A percentile compares a stretch with the other conserved stretches of the same genome.
Conservation (phyloP, 2,113 vertebrate genomes). For the zebrafish (Danio rerio) region GRCz12tu NC_133176.1:48836001-48836500, state of each 20-base stretch:
- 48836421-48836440: neutral
- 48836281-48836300: neutral
- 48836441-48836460: slow-evolving; percentile 19
- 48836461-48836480: slow-evolving; percentile 31
- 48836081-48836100: slow-evolving; percentile 8
- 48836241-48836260: neutral
- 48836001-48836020: slow-evolving; percentile 58
- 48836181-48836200: neutral
- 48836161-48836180: slow-evolving; percentile 27
- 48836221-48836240: slow-evolving; percentile 4
- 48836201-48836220: slow-evolving; percentile 12
- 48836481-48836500: slow-evolving; percentile 26
- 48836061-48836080: slow-evolving; percentile 42
- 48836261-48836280: neutral
- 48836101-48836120: slow-evolving; percentile 22
- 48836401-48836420: neutral
- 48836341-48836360: slow-evolving; percentile 3
- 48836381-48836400: neutral
- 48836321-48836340: neutral
- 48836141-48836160: slow-evolving; percentile 20
- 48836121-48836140: slow-evolving; percentile 34
- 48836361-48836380: slow-evolving; percentile 1
- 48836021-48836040: slow-evolving; percentile 30
- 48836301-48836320: neutral
- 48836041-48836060: slow-evolving; percentile 22